Evolutionary conservation across 2,797 vertebrate genomes (phyloP).

Genomic region (Chloroceryle inda): DNA sequence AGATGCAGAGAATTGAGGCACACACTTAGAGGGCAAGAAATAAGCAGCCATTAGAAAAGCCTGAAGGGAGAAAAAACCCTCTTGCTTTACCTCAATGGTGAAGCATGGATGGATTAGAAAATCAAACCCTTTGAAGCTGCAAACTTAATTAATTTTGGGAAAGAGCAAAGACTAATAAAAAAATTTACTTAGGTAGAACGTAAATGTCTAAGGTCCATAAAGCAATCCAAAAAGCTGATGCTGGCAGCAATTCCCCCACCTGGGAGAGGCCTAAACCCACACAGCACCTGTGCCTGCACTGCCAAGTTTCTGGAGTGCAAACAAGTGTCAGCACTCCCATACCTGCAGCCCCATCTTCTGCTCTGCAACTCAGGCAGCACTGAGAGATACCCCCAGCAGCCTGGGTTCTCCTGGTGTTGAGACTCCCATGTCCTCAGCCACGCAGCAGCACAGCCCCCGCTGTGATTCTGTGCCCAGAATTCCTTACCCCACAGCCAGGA

Average conservation of each 20-base stretch:
- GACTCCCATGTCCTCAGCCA: background rate
- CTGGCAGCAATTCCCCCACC: background rate
- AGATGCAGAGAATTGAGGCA: background rate
- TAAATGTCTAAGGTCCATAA: background rate
- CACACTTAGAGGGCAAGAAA: background rate
- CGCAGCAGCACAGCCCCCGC: background rate
- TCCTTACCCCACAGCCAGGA: background rate
- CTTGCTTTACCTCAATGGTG: background rate
- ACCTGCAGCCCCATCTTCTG: background rate
- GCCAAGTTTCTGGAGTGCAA: background rate
- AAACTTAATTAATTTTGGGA: background rate
- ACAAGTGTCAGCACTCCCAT: background rate
- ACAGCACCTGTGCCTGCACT: background rate
- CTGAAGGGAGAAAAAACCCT: background rate
- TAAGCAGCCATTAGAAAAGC: background rate
- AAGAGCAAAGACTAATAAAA: slow-evolving; percentile 1
- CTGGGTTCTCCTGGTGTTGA: background rate
- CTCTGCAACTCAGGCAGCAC: background rate
- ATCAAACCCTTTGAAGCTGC: background rate
- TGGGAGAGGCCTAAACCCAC: background rate
- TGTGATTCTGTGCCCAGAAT: background rate
- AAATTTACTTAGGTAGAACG: background rate
- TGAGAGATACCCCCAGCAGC: background rate
- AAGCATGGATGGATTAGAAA: slow-evolving; percentile 4
- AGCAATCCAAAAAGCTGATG: background rate